Conservation (phyloP, 2,113 vertebrate species). For the Tringa solitaria region DNA sequence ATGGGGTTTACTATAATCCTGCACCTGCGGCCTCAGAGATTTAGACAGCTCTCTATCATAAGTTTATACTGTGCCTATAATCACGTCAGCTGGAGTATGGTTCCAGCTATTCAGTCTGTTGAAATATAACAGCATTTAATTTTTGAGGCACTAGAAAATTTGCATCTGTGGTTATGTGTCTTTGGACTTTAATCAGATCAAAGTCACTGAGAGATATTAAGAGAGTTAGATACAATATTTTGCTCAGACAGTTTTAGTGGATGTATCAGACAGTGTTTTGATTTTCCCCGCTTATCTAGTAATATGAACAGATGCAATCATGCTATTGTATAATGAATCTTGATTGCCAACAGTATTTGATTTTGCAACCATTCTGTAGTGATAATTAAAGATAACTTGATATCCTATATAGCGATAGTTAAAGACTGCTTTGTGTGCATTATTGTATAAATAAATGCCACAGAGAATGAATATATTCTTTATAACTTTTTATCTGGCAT, state of each 20-base stretch:
- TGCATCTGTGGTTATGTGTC: constrained; percentile 76
- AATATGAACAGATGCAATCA: constrained; percentile 82
- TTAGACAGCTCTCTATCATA: constrained; percentile 69
- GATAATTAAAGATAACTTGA: constrained; percentile 83
- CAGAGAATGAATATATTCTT: constrained; percentile 26
- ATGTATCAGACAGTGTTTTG: constrained; percentile 77
- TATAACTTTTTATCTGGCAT: constrained; percentile 32
- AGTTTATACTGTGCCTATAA: constrained; percentile 72
- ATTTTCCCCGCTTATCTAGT: constrained; percentile 79
- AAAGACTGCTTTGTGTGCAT: constrained; percentile 70
- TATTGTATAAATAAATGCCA: constrained; percentile 67
- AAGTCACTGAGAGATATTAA: constrained; percentile 77
- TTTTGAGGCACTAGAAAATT: constrained; percentile 74
- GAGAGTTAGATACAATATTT: constrained; percentile 79
- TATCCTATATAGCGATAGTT: constrained; percentile 73
- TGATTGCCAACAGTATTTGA: constrained; percentile 81
- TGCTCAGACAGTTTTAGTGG: constrained; percentile 76
- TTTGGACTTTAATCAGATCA: constrained; percentile 82
- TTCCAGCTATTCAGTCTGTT: constrained; percentile 69
- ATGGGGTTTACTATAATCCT: constrained; percentile 77
- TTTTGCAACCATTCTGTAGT: constrained; percentile 72
- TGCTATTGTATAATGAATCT: constrained; percentile 79
- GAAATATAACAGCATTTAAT: constrained; percentile 74
- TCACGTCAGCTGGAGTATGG: constrained; percentile 70
- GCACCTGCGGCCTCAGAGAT: constrained; percentile 80